Evolutionary conservation across 1,140 invertebrate genomes (phyloP), one percentile per base, ranked within the genome.

Genomic region (Mesaphorura yosii): DNA sequence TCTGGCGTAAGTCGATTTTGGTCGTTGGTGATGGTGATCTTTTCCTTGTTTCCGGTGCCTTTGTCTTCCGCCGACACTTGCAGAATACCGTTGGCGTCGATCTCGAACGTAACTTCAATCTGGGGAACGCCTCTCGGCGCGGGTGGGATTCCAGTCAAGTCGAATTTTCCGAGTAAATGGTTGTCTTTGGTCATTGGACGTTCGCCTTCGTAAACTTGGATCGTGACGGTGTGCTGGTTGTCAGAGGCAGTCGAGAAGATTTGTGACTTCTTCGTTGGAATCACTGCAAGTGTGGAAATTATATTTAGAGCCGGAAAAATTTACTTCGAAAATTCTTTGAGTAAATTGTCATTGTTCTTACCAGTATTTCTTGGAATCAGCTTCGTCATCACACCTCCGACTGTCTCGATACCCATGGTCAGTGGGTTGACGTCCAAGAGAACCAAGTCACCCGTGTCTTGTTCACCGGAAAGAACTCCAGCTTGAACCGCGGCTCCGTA

Each of bases 111-210:
- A 2, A 98, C 93, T 73, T 97, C 91, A 67, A 98, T 97, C 72
- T 98, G 92, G n/a, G 94, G 93, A 38, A 98, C 91, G 54, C 95
- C 94, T 67, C 94, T 77, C 3, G 93, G 93, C 41, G 94, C 93
- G 34, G 93, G 93, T 58, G 95, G 94, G 60, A 99, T 95, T 45
- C 93, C 95, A 56, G 92, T 98, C 25, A 99, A 72, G 70, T 98
- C 95, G 70, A 99, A 99, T 72, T 98, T 97, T 54, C 93, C 93
- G 27, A 97, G 75, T 47, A 92, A 73, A 73, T 98, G 93, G 71
- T 98, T 98, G 69, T 98, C 95, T 72, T 98, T 98, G 55, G 94
- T 98, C 94, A 98, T 96, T 26, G 94, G 89, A 67, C 95, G 82
- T 75, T 99, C 95, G 66, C 95, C 92, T 75, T 96, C 91, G 68